These are phyloP conservation scores for Scartelaos histophorus DNA, from an alignment of 2,113 vertebrate species.

Conservation along the genomic window DNA sequence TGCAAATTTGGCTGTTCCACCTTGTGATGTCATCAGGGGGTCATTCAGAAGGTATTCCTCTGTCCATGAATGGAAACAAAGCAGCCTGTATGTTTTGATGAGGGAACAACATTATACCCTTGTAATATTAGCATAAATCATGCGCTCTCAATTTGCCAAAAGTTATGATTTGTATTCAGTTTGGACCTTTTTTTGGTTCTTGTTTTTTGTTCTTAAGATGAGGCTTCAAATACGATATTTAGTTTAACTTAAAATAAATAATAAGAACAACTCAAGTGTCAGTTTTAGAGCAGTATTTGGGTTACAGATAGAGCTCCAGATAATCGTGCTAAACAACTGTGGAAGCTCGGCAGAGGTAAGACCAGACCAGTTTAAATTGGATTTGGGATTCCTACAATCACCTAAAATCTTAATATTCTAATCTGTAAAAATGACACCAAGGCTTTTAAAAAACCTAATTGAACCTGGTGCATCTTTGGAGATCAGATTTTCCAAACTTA, in stretches of 20 bases:
- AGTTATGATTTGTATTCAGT: background rate
- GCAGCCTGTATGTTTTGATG: background rate
- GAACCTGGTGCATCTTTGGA: background rate
- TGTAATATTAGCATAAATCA: too few relatives aligned
- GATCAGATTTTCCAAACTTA: background rate
- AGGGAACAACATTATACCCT: background rate
- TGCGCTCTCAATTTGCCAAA: background rate
- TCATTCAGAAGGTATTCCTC: too few relatives aligned
- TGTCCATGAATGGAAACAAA: too few relatives aligned
- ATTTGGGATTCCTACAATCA: background rate
- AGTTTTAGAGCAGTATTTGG: slow-evolving; percentile 3
- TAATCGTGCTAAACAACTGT: background rate
- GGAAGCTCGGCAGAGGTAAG: background rate
- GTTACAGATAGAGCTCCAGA: background rate
- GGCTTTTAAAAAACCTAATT: background rate
- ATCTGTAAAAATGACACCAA: background rate
- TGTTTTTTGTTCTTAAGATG: background rate
- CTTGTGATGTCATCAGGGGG: too few relatives aligned
- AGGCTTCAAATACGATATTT: background rate
- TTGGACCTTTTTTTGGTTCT: background rate
- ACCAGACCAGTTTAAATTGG: background rate
- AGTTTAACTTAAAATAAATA: background rate
- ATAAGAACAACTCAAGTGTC: background rate
- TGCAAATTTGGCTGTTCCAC: too few relatives aligned
- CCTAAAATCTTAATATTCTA: background rate